A percentile compares a stretch with the other conserved stretches of the same genome.
Evolutionary conservation across 2,797 vertebrate species (phyloP).

Genomic region (Valencia hispanica): DNA sequence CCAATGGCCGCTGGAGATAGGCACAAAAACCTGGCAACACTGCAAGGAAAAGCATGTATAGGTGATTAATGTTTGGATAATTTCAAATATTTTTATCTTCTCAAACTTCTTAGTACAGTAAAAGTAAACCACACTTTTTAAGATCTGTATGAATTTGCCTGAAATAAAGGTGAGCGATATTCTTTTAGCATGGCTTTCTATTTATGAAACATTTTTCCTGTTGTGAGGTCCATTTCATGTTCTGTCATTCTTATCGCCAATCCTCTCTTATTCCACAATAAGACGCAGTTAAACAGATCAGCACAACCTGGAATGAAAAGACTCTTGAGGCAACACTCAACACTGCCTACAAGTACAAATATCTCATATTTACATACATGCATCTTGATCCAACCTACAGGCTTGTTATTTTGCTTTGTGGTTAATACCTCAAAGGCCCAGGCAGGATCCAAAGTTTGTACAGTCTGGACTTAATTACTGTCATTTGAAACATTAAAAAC

Average conservation of each 20-base stretch:
- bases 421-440: slow-evolving; percentile 81
- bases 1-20: too few species aligned
- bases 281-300: slow-evolving; percentile 44
- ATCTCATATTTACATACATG: slow-evolving; percentile 72
- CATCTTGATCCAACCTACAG: slow-evolving; percentile 70
- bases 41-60: too few species aligned
- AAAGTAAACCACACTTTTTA: neutral
- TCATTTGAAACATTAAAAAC: slow-evolving; percentile 81
- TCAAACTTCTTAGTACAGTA: neutral
- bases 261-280: neutral
- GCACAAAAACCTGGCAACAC: too few species aligned
- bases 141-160: neutral
- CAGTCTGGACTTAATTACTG: slow-evolving; percentile 81
- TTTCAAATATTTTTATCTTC: neutral
- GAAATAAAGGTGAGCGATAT: neutral
- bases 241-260: neutral
- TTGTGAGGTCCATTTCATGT: neutral
- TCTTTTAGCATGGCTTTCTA: neutral
- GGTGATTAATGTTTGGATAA: too few species aligned
- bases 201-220: neutral
- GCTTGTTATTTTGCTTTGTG: slow-evolving; percentile 59
- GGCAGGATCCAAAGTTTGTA: slow-evolving; percentile 83
- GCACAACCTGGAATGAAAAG: slow-evolving; percentile 60
- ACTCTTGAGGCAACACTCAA: slow-evolving; percentile 46
- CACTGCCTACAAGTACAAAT: slow-evolving; percentile 57